These are phyloP conservation scores for Neoniphon sammara DNA, from an alignment of 2,797 vertebrate genomes.

Conservation along the genomic window DNA sequence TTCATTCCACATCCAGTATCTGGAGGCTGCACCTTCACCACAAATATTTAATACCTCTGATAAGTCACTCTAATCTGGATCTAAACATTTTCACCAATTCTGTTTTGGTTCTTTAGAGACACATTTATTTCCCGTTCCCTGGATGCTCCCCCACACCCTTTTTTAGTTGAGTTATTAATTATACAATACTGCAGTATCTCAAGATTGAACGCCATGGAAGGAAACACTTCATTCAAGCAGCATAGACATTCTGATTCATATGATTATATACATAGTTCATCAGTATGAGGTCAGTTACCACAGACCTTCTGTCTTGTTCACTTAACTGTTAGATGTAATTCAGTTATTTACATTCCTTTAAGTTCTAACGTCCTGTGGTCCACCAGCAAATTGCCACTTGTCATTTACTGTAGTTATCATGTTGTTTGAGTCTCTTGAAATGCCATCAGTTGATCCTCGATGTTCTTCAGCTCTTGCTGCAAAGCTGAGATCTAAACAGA, in stretches of 20 bases:
- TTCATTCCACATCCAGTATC: no score
- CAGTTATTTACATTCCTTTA: neutral
- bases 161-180: neutral
- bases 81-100: no score
- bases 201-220: constrained; percentile 27
- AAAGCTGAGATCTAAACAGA: constrained; percentile 74
- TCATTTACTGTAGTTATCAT: constrained; percentile 23
- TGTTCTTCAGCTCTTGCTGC: constrained; percentile 76
- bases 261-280: constrained; percentile 6
- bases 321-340: neutral
- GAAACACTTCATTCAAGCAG: neutral
- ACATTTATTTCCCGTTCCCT: neutral
- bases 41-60: no score
- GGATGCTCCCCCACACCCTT: neutral
- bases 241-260: neutral
- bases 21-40: no score
- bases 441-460: constrained; percentile 75
- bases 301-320: neutral
- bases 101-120: no score
- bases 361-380: neutral
- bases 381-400: neutral
- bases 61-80: no score
- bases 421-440: constrained; percentile 47
- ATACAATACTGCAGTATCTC: neutral
- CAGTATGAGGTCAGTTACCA: constrained; percentile 33